Evolutionary conservation across 2,888 invertebrate species (phyloP).

Genomic region (Parnassius mnemosyne): DNA sequence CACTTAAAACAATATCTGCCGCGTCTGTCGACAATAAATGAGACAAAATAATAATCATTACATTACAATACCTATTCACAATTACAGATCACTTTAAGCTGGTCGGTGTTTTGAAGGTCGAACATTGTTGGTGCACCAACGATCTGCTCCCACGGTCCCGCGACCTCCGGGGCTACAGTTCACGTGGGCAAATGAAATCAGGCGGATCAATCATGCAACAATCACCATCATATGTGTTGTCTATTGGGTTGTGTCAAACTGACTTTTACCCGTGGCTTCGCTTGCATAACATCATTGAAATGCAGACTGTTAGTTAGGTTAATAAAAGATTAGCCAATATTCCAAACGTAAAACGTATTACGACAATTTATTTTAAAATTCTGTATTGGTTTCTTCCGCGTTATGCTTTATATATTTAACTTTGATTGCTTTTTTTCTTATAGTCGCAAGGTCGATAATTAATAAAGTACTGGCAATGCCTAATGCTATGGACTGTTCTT

Average conservation of each 20-base stretch:
- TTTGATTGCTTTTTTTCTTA: too few relatives aligned
- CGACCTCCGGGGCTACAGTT: slow-evolving; percentile 42
- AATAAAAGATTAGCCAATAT: slow-evolving; percentile 17
- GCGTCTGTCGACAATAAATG: slow-evolving; percentile 8
- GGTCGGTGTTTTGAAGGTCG: slow-evolving; percentile 28
- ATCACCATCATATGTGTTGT: slow-evolving; percentile 27
- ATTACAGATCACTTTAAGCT: slow-evolving; percentile 14
- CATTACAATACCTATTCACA: background rate
- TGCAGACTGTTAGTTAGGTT: background rate
- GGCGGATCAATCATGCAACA: slow-evolving; percentile 47
- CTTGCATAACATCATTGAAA: slow-evolving; percentile 14
- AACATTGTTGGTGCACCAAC: slow-evolving; percentile 28
- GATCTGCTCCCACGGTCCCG: slow-evolving; percentile 42
- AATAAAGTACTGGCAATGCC: too few relatives aligned
- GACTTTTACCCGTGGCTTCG: slow-evolving; percentile 22
- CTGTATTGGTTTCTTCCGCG: too few relatives aligned
- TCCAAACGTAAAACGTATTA: background rate
- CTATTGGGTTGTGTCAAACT: slow-evolving; percentile 13
- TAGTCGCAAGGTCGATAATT: too few relatives aligned
- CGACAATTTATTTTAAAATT: background rate
- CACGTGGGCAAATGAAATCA: slow-evolving; percentile 51
- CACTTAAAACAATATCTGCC: slow-evolving; percentile 13
- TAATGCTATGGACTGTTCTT: too few relatives aligned
- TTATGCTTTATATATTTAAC: too few relatives aligned
- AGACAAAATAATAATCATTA: slow-evolving; percentile 11